Conservation (phyloP, 2,888 invertebrate genomes). For the Shargacucullia verbasci region DNA sequence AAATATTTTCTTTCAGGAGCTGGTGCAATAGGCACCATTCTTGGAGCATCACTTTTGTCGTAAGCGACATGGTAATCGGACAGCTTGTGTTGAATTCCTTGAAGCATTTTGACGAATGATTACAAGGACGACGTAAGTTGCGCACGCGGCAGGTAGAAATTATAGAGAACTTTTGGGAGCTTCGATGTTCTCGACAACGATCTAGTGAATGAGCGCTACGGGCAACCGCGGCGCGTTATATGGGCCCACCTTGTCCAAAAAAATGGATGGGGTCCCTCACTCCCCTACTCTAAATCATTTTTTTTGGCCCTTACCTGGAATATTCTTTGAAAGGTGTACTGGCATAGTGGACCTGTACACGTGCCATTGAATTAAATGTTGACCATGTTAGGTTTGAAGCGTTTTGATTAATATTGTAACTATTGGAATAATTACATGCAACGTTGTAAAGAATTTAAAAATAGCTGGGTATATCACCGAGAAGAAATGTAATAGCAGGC, state of each 20-base stretch:
- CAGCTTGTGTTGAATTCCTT: constrained; percentile 64
- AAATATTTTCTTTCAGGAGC: constrained; percentile 80
- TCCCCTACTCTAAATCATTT: constrained; percentile 75
- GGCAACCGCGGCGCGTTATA: constrained; percentile 75
- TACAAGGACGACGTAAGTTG: constrained; percentile 24
- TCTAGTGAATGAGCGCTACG: constrained; percentile 78
- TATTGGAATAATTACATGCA: neutral
- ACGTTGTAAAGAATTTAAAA: no score
- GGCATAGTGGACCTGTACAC: constrained; percentile 72
- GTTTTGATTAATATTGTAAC: constrained; percentile 13
- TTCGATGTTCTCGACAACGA: constrained; percentile 67
- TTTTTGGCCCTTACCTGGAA: constrained; percentile 82
- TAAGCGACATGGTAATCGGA: constrained; percentile 61
- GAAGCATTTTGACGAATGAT: constrained; percentile 65
- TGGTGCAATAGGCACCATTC: constrained; percentile 87
- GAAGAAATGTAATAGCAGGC: no score
- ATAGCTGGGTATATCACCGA: no score
- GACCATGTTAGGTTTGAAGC: constrained; percentile 57
- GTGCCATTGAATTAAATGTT: constrained; percentile 80
- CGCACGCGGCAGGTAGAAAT: constrained; percentile 55
- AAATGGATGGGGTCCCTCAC: constrained; percentile 80
- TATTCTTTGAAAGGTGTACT: constrained; percentile 65
- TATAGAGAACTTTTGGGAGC: constrained; percentile 59
- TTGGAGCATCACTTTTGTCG: constrained; percentile 64
- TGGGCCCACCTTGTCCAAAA: constrained; percentile 78